Conservation (phyloP, 2,797 vertebrate genomes). For the Enteromius thamalakanensis region DNA sequence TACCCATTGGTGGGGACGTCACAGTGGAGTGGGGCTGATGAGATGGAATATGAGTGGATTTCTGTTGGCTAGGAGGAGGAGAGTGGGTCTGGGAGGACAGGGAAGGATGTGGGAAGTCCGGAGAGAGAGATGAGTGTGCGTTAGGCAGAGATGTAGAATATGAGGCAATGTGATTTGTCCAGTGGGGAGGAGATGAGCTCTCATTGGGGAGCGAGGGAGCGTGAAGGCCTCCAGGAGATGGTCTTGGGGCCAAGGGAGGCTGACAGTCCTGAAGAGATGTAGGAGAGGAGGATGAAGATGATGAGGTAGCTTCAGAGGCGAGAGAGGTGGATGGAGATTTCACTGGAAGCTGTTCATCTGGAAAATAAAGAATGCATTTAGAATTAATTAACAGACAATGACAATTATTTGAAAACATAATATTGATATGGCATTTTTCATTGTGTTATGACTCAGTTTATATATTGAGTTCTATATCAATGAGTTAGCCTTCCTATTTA, state of each 20-base stretch:
- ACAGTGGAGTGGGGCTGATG: constrained; percentile 74
- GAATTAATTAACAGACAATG: neutral
- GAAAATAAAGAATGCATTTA: constrained; percentile 23
- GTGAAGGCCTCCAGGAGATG: constrained; percentile 82
- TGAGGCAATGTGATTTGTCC: constrained; percentile 76
- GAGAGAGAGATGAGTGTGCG: constrained; percentile 81
- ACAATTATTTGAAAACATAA: neutral
- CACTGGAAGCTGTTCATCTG: constrained; percentile 79
- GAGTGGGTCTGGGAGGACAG: constrained; percentile 80
- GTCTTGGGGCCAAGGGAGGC: constrained; percentile 82
- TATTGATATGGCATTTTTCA: neutral
- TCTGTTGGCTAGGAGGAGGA: constrained; percentile 73
- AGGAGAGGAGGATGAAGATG: constrained; percentile 79
- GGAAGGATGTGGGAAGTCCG: constrained; percentile 83
- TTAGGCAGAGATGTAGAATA: constrained; percentile 80
- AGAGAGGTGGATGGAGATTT: constrained; percentile 82
- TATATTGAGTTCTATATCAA: neutral
- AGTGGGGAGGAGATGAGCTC: constrained; percentile 81
- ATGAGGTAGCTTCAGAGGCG: constrained; percentile 79
- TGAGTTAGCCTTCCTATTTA: neutral
- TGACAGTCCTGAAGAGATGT: constrained; percentile 80
- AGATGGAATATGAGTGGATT: constrained; percentile 62
- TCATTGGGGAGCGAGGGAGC: constrained; percentile 80
- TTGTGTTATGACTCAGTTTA: neutral
- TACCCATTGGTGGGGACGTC: constrained; percentile 79